A percentile compares a stretch with the other conserved stretches of the same genome.
Evolutionary conservation across 2,113 vertebrate species (phyloP).

Genomic region (Micronycteris hirsuta): DNA sequence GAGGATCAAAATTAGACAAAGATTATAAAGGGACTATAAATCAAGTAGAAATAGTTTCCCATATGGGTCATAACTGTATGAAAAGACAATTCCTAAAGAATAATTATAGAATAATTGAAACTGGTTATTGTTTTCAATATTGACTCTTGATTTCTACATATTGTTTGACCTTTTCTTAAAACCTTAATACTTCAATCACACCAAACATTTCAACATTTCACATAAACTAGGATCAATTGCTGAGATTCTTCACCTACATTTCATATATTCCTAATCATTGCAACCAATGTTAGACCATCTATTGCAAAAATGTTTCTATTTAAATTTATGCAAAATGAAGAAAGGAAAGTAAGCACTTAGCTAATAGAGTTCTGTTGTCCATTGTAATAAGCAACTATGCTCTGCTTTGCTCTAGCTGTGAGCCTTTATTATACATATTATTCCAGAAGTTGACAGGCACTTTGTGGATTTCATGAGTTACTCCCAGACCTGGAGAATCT

Average conservation of each 20-base stretch:
- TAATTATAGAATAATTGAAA: background rate
- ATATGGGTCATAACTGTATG: background rate
- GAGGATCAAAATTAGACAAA: background rate
- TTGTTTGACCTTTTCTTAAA: background rate
- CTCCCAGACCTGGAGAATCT: background rate
- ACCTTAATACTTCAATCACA: background rate
- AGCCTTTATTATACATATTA: background rate
- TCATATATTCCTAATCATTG: background rate
- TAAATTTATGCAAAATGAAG: background rate
- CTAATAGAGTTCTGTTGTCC: background rate
- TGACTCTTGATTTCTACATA: background rate
- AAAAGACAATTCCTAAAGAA: conserved; percentile 9
- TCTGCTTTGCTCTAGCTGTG: background rate
- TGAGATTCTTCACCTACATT: background rate
- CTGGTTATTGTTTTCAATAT: background rate
- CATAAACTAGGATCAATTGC: background rate
- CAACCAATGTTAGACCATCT: background rate
- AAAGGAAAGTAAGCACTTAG: background rate
- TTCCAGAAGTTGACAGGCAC: background rate
- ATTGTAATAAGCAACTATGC: background rate
- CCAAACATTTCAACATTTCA: background rate
- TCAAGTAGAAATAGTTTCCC: background rate
- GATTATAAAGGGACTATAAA: background rate
- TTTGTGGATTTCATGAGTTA: background rate
- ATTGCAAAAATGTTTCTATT: background rate